Base-by-base conservation (phyloP, 2,797 vertebrate genomes). In the Leucoraja ocellata region DNA sequence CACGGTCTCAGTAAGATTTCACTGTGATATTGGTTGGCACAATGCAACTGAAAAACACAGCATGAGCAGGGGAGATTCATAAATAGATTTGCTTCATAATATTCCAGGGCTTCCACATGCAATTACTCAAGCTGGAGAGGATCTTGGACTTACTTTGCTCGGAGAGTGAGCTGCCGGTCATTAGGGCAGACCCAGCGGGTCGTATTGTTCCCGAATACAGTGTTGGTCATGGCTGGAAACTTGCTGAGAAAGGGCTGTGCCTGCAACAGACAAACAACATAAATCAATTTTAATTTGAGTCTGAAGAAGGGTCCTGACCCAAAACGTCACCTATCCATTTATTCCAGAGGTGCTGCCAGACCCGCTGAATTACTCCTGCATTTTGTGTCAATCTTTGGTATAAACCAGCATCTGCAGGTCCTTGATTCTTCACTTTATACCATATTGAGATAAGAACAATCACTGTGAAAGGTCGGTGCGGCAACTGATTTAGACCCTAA, bases 111-210 rank as follows among this genome's bases (percentile, higher is more conserved):
- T 88, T 88, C 6, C n/a, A 68, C 84, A 36, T 88, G 84, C 84
- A 65, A 36, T 88, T 65, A 18, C 14, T 32, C 21, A 88, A 36
- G 36, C 65, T 5, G 25, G 32, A 86, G n/a, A 68, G 5, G 68
- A 32, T 88, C 5, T 21, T 36, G 32, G 18, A 68, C 95, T 96
- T 95, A 97, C 97, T 95, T 95, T 65, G 96, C 94, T 46, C 95
- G 95, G 73, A 96, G 96, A 2, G 95, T 94, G 95, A 96, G 96
- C 94, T 95, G 95, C 10, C 96, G 95, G 93, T 97, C 96, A 0
- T 96, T 93, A 13, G 96, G 96, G 81, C 95, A 96, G 95, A 96
- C 95, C 97, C 97, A 97, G 68, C 95, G 96, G 93, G 95, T 95
- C 0, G 96, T 94, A 93, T 95, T 95, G 94, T 93, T 95, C 1